A percentile compares a stretch with the other conserved stretches of the same genome.
Evolutionary conservation across 2,113 vertebrate genomes (phyloP).

Genomic region (Alouatta palliata): DNA sequence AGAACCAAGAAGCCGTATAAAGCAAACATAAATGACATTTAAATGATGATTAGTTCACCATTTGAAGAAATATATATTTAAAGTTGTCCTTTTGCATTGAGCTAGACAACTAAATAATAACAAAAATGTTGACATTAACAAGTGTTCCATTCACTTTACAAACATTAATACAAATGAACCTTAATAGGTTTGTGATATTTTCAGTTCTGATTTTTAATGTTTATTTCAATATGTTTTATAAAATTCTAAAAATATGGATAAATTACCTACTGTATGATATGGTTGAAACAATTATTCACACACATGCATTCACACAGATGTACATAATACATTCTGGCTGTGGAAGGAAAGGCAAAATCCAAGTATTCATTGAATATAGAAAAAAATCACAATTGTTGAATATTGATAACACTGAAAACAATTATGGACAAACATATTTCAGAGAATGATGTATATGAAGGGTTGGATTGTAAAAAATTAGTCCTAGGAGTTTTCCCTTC

Average conservation of each 20-base stretch:
- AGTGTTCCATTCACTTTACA: conserved; percentile 24
- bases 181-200: background rate
- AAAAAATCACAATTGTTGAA: background rate
- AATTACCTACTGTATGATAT: background rate
- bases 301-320: background rate
- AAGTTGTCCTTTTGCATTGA: conserved; percentile 26
- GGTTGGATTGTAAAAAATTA: background rate
- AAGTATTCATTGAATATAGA: background rate
- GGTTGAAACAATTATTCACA: background rate
- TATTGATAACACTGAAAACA: background rate
- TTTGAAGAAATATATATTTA: conserved; percentile 14
- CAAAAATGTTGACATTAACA: background rate
- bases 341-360: background rate
- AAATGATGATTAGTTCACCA: background rate
- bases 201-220: background rate
- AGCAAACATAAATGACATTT: conserved; percentile 31
- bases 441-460: background rate
- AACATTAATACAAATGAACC: background rate
- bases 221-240: background rate
- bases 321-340: background rate
- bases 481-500: background rate
- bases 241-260: conserved; percentile 18
- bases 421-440: background rate
- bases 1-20: background rate
- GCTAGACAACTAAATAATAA: background rate